Evolutionary conservation across 1,140 invertebrate genomes (phyloP), one percentile per base, ranked within the genome.

Genomic region (Mya arenaria): DNA sequence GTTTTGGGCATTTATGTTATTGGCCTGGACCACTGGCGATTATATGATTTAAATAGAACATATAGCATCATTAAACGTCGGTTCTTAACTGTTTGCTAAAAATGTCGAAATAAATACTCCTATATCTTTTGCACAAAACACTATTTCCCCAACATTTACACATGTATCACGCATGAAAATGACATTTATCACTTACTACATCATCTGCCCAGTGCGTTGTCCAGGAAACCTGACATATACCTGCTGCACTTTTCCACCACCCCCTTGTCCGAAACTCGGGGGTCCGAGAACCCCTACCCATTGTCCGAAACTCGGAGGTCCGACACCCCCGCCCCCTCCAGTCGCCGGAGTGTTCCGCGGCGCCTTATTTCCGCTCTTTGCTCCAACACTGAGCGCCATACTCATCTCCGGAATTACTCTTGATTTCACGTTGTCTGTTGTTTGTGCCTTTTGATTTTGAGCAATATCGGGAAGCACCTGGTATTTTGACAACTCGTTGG

Each of bases 171-270:
- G n/a, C n/a, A n/a, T n/a, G n/a, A n/a, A n/a, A n/a, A n/a, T n/a
- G n/a, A n/a, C n/a, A n/a, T n/a, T n/a, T n/a, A n/a, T 32, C 55
- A 80, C 77, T 80, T 69, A 80, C 77, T 69, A 80, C 77, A 80
- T 80, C 77, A 80, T 80, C 48, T 80, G 77, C 15, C 77, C 77
- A 4, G 62, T 69, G 17, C 65, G 41, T 68, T 80, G 77, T 25
- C 77, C 77, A 15, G 77, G 77, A 55, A 80, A 58, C 48, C 77
- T 28, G 1, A 80, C 77, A 41, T 80, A 80, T 4, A 80, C 71
- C 5, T 44, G 77, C 28, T 80, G 77, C 23, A 80, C 77, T 80
- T 71, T 80, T 19, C 63, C 63, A 4, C 44, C 52, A 28, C 37
- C 25, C n/a, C n/a, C n/a, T n/a, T n/a, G n/a, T n/a, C n/a, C n/a